phyloP scores from a whole-genome alignment of 2,888 invertebrate genomes.

The Temnothorax unifasciatus region DNA sequence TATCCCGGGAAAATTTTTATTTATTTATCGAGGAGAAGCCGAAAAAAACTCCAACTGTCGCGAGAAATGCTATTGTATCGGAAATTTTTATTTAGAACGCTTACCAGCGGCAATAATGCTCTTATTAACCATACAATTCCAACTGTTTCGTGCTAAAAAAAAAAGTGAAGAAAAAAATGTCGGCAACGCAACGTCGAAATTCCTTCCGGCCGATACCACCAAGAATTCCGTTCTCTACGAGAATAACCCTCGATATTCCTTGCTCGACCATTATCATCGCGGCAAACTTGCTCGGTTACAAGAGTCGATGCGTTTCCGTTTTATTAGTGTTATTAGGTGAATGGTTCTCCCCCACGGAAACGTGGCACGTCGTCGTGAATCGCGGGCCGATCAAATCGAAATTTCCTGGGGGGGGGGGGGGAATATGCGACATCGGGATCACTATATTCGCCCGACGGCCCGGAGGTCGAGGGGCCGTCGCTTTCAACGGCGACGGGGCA shows the following conservation, averaged over 20 bases:
- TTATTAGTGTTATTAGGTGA: constrained; percentile 32
- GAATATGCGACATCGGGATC: constrained; percentile 50
- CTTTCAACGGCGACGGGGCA: constrained; percentile 47
- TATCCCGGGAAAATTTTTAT: not conserved
- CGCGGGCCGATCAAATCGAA: constrained; percentile 53
- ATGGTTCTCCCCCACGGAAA: not conserved
- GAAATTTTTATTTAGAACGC: not conserved
- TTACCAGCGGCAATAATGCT: not conserved
- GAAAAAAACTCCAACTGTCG: not conserved
- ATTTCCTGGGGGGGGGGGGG: constrained; percentile 32
- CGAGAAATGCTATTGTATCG: constrained; percentile 1
- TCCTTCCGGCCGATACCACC: not conserved
- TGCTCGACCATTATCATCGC: constrained; percentile 11
- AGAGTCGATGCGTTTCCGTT: constrained; percentile 30
- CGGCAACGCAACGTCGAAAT: not conserved
- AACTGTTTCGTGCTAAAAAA: not conserved
- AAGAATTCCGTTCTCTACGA: constrained; percentile 25
- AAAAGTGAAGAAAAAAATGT: not conserved
- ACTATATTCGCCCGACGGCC: constrained; percentile 3
- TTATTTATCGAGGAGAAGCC: constrained; percentile 1
- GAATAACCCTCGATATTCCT: not conserved
- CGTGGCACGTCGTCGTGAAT: constrained; percentile 32
- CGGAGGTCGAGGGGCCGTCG: constrained; percentile 53
- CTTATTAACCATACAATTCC: not conserved
- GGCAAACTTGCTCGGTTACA: constrained; percentile 24